phyloP scores from a whole-genome alignment of 2,113 vertebrate genomes.

The Cyphomyrus discorhynchus region DNA sequence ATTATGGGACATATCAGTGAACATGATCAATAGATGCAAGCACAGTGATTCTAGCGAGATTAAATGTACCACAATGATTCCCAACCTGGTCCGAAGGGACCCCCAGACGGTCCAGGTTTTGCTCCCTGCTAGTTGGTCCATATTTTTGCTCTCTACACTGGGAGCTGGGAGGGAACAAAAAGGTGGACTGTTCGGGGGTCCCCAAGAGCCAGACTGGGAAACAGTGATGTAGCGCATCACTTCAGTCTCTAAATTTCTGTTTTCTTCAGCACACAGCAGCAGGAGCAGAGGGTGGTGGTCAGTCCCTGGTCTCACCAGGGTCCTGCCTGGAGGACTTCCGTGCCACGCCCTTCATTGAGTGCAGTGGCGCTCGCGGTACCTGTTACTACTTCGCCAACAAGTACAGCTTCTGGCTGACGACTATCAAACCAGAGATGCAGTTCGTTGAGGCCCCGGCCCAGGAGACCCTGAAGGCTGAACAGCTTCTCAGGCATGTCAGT shows the following conservation, averaged over 20 bases:
- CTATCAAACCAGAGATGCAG: constrained; percentile 67
- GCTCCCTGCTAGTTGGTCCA: too few relatives aligned
- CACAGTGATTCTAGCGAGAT: background rate
- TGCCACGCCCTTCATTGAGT: constrained; percentile 90
- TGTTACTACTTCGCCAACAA: constrained; percentile 96
- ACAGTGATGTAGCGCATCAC: background rate
- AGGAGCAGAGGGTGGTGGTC: constrained; percentile 82
- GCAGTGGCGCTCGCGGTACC: constrained; percentile 78
- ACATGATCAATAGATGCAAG: background rate
- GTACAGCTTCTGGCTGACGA: constrained; percentile 95
- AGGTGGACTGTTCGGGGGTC: background rate
- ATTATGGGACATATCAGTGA: background rate
- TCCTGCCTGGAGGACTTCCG: constrained; percentile 94
- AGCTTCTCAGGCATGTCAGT: constrained; percentile 47
- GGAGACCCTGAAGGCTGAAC: constrained; percentile 78
- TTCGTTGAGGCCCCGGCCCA: constrained; percentile 56
- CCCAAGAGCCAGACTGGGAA: background rate
- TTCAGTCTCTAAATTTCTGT: background rate
- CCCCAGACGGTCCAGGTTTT: background rate
- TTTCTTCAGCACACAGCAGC: constrained; percentile 78
- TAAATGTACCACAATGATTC: background rate
- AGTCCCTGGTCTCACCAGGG: constrained; percentile 87
- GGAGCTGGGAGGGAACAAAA: background rate
- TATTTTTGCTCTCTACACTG: background rate
- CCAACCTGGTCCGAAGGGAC: background rate